Percentiles rank a stretch among this genome's conserved stretches.
These are phyloP conservation scores for Philhelius pedissequus DNA, from an alignment of 2,888 invertebrate species.

Conservation along the genomic window DNA sequence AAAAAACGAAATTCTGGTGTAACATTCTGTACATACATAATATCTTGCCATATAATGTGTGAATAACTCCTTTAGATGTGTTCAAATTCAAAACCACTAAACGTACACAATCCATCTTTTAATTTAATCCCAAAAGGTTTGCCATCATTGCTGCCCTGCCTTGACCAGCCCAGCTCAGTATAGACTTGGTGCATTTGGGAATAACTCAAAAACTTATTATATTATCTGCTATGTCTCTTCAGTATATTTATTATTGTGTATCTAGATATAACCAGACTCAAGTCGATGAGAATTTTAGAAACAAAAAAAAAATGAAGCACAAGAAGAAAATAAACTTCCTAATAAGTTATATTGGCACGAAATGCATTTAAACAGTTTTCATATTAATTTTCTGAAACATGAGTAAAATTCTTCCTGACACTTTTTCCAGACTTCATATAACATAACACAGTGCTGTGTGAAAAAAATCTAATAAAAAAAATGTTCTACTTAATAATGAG, in stretches of 20 bases:
- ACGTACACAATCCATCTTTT: constrained; percentile 41
- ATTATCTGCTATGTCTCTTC: neutral
- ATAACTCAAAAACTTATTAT: constrained; percentile 8
- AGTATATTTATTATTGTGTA: neutral
- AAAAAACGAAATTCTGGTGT: constrained; percentile 7
- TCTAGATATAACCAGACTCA: too few species aligned
- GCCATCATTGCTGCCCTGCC: neutral
- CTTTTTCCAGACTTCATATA: neutral
- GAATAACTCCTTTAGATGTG: constrained; percentile 32
- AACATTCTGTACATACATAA: neutral
- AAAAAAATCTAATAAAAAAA: too few species aligned
- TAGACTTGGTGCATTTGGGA: neutral
- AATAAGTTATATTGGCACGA: constrained; percentile 62
- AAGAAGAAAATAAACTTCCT: constrained; percentile 45
- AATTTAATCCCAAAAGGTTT: constrained; percentile 9
- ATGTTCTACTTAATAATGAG: too few species aligned
- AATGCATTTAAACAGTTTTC: constrained; percentile 64
- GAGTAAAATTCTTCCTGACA: constrained; percentile 41
- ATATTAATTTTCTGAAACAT: constrained; percentile 61
- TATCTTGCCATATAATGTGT: constrained; percentile 13
- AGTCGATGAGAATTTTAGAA: neutral
- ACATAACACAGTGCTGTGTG: neutral
- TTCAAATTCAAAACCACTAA: constrained; percentile 43
- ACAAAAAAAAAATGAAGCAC: neutral
- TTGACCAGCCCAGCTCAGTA: too few species aligned